Conservation (phyloP, 1,140 invertebrate genomes). For the Araneus ventricosus region DNA sequence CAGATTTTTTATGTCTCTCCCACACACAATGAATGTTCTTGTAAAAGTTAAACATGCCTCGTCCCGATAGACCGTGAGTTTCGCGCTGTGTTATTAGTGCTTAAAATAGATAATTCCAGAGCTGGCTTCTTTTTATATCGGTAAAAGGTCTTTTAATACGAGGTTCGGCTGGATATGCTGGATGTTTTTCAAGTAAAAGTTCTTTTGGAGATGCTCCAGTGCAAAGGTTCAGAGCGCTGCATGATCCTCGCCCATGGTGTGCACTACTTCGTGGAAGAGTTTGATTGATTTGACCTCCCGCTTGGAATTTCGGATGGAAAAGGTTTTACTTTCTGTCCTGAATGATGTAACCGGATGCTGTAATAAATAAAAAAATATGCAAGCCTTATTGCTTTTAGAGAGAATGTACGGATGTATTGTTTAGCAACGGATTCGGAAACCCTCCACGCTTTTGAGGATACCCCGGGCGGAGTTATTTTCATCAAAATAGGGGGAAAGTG, state of each 20-base stretch:
- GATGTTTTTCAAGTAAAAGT: background rate
- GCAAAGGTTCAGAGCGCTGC: conserved; percentile 1
- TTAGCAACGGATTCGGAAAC: no score
- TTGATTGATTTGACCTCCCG: background rate
- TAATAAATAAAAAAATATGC: background rate
- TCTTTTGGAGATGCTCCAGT: background rate
- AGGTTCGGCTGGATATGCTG: background rate
- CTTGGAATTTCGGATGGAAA: background rate
- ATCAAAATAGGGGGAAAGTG: no score
- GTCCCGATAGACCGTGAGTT: background rate
- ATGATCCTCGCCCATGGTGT: background rate
- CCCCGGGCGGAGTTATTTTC: no score
- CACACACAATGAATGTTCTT: background rate
- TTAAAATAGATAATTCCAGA: conserved; percentile 3
- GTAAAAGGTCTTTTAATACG: background rate
- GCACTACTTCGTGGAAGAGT: background rate
- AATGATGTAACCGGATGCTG: background rate
- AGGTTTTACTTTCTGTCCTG: background rate
- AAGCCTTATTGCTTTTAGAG: no score
- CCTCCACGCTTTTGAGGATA: no score
- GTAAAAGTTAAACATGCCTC: background rate
- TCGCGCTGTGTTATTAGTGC: background rate
- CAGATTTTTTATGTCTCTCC: background rate
- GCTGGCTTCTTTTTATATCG: background rate
- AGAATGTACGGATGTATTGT: no score